These are phyloP conservation scores for Leptinotarsa haldemani DNA, from an alignment of 2,888 invertebrate species.

Conservation along the genomic window DNA sequence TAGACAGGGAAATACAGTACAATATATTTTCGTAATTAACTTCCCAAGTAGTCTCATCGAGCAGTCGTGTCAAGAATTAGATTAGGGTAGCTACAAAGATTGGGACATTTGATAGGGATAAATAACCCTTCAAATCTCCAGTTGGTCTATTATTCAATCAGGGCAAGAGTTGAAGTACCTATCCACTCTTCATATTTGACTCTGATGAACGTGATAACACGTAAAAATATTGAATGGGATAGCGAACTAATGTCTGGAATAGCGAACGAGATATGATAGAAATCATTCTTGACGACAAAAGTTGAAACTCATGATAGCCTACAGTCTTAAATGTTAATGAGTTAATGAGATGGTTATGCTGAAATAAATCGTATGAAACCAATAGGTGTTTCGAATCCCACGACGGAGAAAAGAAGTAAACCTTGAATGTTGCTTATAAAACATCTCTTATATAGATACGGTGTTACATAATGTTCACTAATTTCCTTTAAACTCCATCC, in stretches of 20 bases:
- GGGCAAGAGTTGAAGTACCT: no score
- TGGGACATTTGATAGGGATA: no score
- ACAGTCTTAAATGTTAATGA: conserved; percentile 7
- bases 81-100: no score
- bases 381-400: conserved; percentile 36
- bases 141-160: no score
- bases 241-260: neutral
- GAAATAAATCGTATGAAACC: conserved; percentile 33
- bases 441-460: conserved; percentile 28
- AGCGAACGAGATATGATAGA: neutral
- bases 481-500: conserved; percentile 12
- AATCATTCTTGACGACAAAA: conserved; percentile 10
- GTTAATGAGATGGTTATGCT: conserved; percentile 22
- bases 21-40: no score
- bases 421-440: conserved; percentile 34
- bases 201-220: no score
- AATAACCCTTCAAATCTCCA: no score
- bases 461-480: conserved; percentile 27
- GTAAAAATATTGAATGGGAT: no score
- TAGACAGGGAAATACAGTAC: no score
- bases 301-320: conserved; percentile 7
- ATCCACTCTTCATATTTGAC: no score
- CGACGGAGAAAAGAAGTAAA: conserved; percentile 36
- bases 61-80: no score
- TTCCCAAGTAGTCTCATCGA: no score